Conservation (phyloP, 1,140 invertebrate species). For the Drosophila carrolli region DNA sequence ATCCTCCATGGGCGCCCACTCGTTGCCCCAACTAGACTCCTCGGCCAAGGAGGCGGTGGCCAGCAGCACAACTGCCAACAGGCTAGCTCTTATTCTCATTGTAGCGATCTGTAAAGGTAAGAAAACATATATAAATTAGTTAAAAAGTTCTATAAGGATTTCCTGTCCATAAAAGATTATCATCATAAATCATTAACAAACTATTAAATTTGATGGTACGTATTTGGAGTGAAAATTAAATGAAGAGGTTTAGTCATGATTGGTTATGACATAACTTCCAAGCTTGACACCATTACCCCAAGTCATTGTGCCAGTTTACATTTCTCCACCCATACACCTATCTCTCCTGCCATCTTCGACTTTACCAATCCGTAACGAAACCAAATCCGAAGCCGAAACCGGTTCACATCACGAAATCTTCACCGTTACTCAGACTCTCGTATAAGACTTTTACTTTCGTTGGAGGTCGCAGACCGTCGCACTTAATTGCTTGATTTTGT, state of each 20-base stretch:
- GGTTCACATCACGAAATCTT: slow-evolving; percentile 69
- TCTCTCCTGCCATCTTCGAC: slow-evolving; percentile 25
- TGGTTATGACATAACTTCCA: slow-evolving; percentile 51
- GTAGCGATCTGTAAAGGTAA: slow-evolving; percentile 12
- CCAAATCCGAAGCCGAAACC: slow-evolving; percentile 42
- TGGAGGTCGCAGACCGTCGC: slow-evolving; percentile 76
- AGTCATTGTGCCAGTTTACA: slow-evolving; percentile 77
- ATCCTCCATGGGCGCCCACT: slow-evolving; percentile 71
- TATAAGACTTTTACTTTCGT: slow-evolving; percentile 75
- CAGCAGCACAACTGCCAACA: slow-evolving; percentile 60
- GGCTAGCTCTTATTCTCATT: slow-evolving; percentile 64
- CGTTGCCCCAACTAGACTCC: slow-evolving; percentile 66
- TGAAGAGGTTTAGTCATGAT: slow-evolving; percentile 27
- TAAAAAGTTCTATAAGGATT: neutral
- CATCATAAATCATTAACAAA: slow-evolving; percentile 4
- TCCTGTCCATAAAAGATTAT: neutral
- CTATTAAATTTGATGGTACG: neutral
- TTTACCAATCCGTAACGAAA: slow-evolving; percentile 63
- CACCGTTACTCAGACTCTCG: slow-evolving; percentile 59
- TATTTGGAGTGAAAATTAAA: slow-evolving; percentile 17
- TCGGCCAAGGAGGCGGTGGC: slow-evolving; percentile 43
- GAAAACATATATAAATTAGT: neutral
- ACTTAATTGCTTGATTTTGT: slow-evolving; percentile 56
- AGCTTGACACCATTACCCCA: slow-evolving; percentile 73
- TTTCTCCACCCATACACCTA: slow-evolving; percentile 29